Base-by-base conservation (phyloP, 2,888 invertebrate species). In the Caenorhabditis auriculariae region DNA sequence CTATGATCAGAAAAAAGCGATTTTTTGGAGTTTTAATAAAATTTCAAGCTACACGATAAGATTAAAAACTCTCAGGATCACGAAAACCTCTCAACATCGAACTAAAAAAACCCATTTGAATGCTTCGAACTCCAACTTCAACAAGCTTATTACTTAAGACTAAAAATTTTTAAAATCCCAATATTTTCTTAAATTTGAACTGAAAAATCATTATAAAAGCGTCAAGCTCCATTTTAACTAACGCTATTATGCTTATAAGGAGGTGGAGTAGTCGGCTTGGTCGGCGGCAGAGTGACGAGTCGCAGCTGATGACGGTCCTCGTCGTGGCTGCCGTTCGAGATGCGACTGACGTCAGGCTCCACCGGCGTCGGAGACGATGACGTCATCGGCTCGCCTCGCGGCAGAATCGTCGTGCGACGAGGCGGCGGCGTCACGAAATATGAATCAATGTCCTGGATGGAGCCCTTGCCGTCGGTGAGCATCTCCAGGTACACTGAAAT, bases 401-500 rank as follows among this genome's bases (percentile, higher is more conserved):
- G 60, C 6, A 63, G 43, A 44, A 67, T 43, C 15, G 58, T 63
- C 5, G 67, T 67, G 42, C 67, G 37, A 5, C 41, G 43, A 21
- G 73, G 73, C 12, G 73, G 70, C 21, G 62, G 47, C 9, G 73
- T 73, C 26, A 73, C 73, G 52, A 69, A 73, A 49, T 69, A 65
- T 12, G 70, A 55, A 50, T 73, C 73, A n/a, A 70, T 49, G 17
- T 54, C 63, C 27, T 53, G 51, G 7, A 54, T 46, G n/a, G 56
- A 51, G n/a, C 55, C 54, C 35, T 64, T 66, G 23, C 61, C 54
- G 21, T 62, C 60, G 21, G 53, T 55, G 29, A 62, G 19, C 46
- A 70, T 52, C 1, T 54, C 44, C 23, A 67, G 60, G 37, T 70
- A 67, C 9, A 67, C 67, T 66, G 50, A 17, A 66, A 53, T n/a